phyloP scores from a whole-genome alignment of 1,140 invertebrate genomes.

The Drosophila burlai region DNA sequence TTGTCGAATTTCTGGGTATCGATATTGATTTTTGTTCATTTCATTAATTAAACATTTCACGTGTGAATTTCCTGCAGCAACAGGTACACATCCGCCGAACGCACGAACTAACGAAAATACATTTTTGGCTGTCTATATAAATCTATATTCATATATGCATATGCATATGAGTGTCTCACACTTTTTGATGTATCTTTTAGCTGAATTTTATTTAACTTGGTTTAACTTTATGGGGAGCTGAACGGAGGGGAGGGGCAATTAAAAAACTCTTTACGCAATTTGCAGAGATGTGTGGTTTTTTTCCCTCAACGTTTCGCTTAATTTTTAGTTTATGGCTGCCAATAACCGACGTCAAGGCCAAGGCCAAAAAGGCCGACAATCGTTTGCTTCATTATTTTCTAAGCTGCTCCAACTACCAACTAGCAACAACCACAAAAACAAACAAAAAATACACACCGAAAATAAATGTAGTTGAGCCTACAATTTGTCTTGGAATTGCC shows the following conservation, averaged over 20 bases:
- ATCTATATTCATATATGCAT: conserved; percentile 43
- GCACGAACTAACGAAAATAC: conserved; percentile 12
- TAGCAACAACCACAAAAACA: neutral
- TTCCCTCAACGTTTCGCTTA: conserved; percentile 48
- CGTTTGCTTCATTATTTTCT: conserved; percentile 49
- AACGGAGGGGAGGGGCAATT: conserved; percentile 30
- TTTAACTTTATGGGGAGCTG: neutral
- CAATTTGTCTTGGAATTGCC: conserved; percentile 51
- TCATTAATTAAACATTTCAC: conserved; percentile 69
- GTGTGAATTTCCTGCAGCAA: conserved; percentile 66
- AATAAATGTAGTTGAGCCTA: conserved; percentile 53
- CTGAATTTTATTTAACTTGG: conserved; percentile 7
- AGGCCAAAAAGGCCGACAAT: conserved; percentile 55
- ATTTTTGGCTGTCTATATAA: conserved; percentile 16
- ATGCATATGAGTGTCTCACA: conserved; percentile 39
- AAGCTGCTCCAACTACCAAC: conserved; percentile 42
- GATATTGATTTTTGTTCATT: conserved; percentile 31
- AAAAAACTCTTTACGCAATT: conserved; percentile 64
- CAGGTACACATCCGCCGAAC: conserved; percentile 52
- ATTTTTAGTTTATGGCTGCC: conserved; percentile 68
- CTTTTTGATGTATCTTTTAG: conserved; percentile 53
- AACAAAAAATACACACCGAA: conserved; percentile 16
- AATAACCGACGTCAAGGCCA: conserved; percentile 66
- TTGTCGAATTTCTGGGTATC: neutral
- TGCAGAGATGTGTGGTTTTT: conserved; percentile 44